Evolutionary conservation across 2,797 vertebrate species (phyloP), one percentile per base, ranked within the genome.

Genomic region (Acipenser ruthenus): DNA sequence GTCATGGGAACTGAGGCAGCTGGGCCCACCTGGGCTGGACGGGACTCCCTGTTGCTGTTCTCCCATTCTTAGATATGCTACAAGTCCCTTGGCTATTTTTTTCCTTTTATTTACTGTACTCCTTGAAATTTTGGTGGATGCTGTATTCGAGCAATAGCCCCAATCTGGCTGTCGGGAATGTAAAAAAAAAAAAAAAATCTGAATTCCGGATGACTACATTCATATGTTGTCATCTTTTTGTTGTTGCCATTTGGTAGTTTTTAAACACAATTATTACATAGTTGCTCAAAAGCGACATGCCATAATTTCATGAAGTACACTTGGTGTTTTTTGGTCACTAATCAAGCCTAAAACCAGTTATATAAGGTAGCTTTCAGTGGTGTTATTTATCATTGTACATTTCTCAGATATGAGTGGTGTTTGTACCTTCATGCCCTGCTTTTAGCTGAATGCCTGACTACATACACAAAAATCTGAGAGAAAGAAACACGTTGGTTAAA

Each of bases 111-210:
- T 79, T 73, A 71, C 66, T n/a, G 70, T 67, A 73, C 79, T 71
- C 70, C 68, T 73, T 82, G 84, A 90, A 90, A 87, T 79, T 83
- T 81, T 90, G 87, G 83, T 87, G 68, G 74, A 77, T 78, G 75
- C 77, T 72, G 7, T 60, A 55, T 52, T 8, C 8, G 66, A 67
- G 50, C 66, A 15, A 37, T 37, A 37, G 23, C 2, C 23, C 23
- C 23, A 23, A 23, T 23, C 23, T 23, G 23, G 23, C 4, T 37
- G 2, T 4, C 23, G 23, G 23, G 23, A 37, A 37, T 37, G 23
- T 37, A 37, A 37, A 37, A 37, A 37, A 37, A 37, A 37, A 37
- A 37, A 37, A 37, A 37, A 37, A 37, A 37, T 37, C 2, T 37
- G 23, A 37, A 37, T 37, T 37, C 37, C 23, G 2, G 23, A 37